These are phyloP conservation scores for Danio kyathit DNA, from an alignment of 2,797 vertebrate genomes.

Conservation along the genomic window DNA sequence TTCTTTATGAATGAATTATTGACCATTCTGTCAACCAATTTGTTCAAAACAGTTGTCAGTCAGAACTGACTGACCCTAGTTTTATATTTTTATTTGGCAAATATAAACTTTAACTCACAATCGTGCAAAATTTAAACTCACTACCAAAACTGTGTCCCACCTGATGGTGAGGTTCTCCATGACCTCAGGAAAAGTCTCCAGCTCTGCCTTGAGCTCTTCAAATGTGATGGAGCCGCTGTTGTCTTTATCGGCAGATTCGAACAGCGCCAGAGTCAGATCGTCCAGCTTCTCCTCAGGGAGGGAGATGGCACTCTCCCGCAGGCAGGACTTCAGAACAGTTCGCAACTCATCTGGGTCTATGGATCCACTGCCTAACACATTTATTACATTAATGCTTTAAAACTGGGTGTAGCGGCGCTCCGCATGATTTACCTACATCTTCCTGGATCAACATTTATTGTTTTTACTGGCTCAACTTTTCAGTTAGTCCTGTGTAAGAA, in stretches of 20 bases:
- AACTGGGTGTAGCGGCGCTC: background rate
- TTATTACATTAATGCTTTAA: background rate
- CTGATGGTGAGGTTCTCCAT: slow-evolving; percentile 94
- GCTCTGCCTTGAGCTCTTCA: slow-evolving; percentile 86
- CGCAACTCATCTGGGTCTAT: slow-evolving; percentile 87
- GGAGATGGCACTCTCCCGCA: slow-evolving; percentile 87
- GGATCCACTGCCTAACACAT: slow-evolving; percentile 84
- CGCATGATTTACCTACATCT: background rate
- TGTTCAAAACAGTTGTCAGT: too few species aligned
- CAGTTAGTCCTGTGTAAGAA: background rate
- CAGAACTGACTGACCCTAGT: too few species aligned
- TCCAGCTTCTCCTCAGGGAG: slow-evolving; percentile 87
- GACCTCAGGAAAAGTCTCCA: slow-evolving; percentile 87
- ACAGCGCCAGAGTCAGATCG: slow-evolving; percentile 84
- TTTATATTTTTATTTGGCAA: too few species aligned
- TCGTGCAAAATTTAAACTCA: too few species aligned
- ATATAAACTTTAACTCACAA: too few species aligned
- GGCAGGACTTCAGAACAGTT: slow-evolving; percentile 84
- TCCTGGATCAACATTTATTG: background rate
- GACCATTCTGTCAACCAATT: too few species aligned
- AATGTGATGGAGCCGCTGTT: slow-evolving; percentile 90
- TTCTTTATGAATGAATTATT: too few species aligned
- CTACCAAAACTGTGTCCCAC: too few species aligned
- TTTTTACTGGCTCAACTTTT: background rate
- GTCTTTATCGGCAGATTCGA: slow-evolving; percentile 88